Evolutionary conservation across 1,140 invertebrate species (phyloP).

Genomic region (Habropoda laboriosa): DNA sequence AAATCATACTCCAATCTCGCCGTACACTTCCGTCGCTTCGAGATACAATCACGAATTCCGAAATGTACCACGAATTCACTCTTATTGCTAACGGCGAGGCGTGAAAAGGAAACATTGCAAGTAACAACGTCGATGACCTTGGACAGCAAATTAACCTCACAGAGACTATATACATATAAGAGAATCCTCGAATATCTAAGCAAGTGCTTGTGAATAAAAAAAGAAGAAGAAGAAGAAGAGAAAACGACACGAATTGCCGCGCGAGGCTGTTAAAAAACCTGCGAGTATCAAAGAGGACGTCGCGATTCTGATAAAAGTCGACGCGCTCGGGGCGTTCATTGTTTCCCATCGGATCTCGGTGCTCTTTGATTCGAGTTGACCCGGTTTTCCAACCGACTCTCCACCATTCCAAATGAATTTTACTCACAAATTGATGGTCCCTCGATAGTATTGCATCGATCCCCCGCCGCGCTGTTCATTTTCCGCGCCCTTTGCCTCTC

Average conservation of each 20-base stretch:
- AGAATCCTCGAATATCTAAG: no score
- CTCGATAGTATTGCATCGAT: slow-evolving; percentile 49
- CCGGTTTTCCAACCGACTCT: background rate
- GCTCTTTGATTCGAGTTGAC: background rate
- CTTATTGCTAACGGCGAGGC: no score
- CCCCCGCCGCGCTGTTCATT: background rate
- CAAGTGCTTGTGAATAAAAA: background rate
- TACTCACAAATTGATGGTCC: slow-evolving; percentile 40
- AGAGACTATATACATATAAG: no score
- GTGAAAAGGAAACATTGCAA: no score
- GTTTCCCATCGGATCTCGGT: background rate
- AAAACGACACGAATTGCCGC: background rate
- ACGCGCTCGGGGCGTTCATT: background rate
- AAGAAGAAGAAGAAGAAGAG: background rate
- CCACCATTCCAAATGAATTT: slow-evolving; percentile 26
- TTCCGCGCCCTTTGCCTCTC: background rate
- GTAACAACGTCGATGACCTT: no score
- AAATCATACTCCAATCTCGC: no score
- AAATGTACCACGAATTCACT: no score
- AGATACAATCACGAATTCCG: no score
- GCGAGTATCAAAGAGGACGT: background rate
- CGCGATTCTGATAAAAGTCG: background rate
- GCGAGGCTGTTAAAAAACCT: background rate
- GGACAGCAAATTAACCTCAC: no score
- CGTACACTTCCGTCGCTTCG: no score